These are phyloP conservation scores for Heterodera filipjevi DNA, from an alignment of 2,888 invertebrate genomes.

Conservation along the genomic window DNA sequence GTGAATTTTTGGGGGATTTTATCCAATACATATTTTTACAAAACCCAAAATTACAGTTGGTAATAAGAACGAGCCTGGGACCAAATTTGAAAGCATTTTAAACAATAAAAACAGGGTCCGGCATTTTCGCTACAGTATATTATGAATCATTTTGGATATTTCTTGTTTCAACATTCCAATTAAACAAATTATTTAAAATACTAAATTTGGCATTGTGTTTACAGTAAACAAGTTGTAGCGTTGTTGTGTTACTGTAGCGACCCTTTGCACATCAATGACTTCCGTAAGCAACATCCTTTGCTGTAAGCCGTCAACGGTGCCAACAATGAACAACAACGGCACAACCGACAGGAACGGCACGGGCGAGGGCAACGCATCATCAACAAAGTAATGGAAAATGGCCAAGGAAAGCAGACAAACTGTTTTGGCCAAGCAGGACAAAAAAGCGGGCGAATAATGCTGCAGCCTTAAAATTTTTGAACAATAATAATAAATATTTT, in stretches of 20 bases:
- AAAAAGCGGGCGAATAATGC: not conserved
- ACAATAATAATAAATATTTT: not conserved
- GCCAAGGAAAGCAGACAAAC: constrained; percentile 3
- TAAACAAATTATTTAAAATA: not conserved
- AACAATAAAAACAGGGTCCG: too few species aligned
- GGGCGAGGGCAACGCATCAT: not conserved
- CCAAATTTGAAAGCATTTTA: too few species aligned
- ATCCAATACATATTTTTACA: too few species aligned
- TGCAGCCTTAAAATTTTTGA: not conserved
- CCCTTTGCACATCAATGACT: not conserved
- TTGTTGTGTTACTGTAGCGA: not conserved
- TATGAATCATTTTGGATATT: too few species aligned
- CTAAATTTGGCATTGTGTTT: not conserved
- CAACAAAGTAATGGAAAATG: not conserved
- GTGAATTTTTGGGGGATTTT: too few species aligned
- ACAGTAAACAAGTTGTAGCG: not conserved
- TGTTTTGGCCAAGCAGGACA: not conserved
- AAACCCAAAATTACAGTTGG: too few species aligned
- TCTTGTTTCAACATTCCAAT: too few species aligned
- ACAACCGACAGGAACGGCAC: not conserved
- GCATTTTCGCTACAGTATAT: too few species aligned
- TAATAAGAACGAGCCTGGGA: too few species aligned
- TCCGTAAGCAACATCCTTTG: not conserved
- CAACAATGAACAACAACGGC: not conserved
- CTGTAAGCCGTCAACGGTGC: not conserved